Evolutionary conservation across 2,888 invertebrate species (phyloP).

Genomic region (Chironomus riparius): DNA sequence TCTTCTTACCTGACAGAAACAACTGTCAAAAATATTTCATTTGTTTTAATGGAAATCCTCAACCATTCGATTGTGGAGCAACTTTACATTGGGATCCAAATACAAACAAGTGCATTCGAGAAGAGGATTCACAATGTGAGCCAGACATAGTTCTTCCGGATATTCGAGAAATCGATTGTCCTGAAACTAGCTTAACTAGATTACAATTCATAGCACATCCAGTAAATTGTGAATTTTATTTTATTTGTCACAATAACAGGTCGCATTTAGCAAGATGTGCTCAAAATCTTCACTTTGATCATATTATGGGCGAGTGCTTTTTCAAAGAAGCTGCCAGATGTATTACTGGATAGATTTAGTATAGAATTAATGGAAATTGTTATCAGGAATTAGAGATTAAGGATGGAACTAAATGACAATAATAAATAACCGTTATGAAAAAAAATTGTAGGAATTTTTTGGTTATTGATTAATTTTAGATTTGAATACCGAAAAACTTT

Average conservation of each 20-base stretch:
- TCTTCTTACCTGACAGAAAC: background rate
- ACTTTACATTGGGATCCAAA: constrained; percentile 7
- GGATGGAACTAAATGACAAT: background rate
- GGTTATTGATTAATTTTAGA: too few relatives aligned
- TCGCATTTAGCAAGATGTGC: background rate
- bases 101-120: constrained; percentile 1
- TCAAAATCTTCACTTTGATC: background rate
- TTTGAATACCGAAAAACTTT: too few relatives aligned
- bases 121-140: constrained; percentile 7
- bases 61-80: background rate
- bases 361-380: background rate
- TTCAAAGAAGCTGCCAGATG: constrained; percentile 1
- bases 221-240: constrained; percentile 11
- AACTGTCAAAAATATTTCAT: constrained; percentile 19
- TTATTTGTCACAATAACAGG: background rate
- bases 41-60: background rate
- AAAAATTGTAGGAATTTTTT: background rate
- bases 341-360: background rate
- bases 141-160: background rate
- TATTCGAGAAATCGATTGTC: constrained; percentile 18
- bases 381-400: background rate
- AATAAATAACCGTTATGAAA: background rate
- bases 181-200: background rate
- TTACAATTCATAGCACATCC: constrained; percentile 7
- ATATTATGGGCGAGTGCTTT: background rate